Evolutionary conservation across 2,797 vertebrate species (phyloP), one percentile per base, ranked within the genome.

Genomic region (Apodemus agrarius): DNA sequence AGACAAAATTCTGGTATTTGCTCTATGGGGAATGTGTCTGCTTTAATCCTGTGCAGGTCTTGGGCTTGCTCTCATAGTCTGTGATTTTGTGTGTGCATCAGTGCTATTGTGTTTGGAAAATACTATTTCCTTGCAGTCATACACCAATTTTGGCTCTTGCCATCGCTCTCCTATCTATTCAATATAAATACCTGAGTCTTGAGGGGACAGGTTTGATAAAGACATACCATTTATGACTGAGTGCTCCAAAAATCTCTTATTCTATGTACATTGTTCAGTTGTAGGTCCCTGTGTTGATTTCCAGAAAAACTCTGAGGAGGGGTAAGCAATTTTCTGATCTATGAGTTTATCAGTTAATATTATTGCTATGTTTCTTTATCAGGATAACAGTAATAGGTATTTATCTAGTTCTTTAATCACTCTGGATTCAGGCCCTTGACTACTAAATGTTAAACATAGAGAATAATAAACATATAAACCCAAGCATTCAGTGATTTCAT

Each of bases 381-480:
- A 49, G 40, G 12, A 34, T 49, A 49, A 34, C 29, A 61, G 3
- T 37, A 84, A 17, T 84, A 46, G 59, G 2, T 7, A 67, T 34
- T 85, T 13, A 21, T 1, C 29, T 49, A 43, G 9, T 46, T 19
- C 29, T 65, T 84, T 34, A 19, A 46, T 67, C 29, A 34, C 21
- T 49, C 29, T 52, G 69, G 2, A 37, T 12, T 37, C 12, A 16
- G 31, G 7, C 17, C 54, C 43, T 26, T 86, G 3, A 21, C 9
- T n/a, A 67, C 65, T 65, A 76, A 90, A 96, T 86, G 22, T 86
- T 94, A 95, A 97, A 90, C 4, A 75, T 34, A 57, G 29, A 6
- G 24, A 10, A 40, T 34, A 40, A 86, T 31, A 43, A 76, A 14
- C 37, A 76, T 24, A 49, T 5, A 40, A 57, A 72, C 4, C 4